Evolutionary conservation across 1,140 invertebrate species (phyloP), one percentile per base, ranked within the genome.

Genomic region (Bombus cullumanus): DNA sequence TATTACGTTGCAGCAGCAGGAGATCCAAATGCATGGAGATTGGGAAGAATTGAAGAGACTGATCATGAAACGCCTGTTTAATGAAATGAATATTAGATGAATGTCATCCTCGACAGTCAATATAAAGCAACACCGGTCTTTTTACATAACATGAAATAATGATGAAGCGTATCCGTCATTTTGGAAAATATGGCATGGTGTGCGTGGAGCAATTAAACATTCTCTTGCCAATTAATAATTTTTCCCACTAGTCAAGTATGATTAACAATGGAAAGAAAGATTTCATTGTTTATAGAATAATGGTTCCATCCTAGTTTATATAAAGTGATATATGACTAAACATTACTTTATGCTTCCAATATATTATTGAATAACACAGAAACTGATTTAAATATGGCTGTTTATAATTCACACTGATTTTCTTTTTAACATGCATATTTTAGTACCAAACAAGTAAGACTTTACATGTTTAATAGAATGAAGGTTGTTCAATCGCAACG

Each of bases 11-110:
- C 95, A 96, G 94, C 96, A 96, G 97, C 97, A 89, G 96, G 96
- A 82, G 97, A 98, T 96, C 97, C 97, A 86, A 97, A 97, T 95
- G 97, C 97, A 86, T 98, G 97, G 97, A 96, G 97, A 89, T 96
- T 98, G 87, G 97, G 97, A 91, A 96, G 97, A 92, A 98, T 98
- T 94, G 97, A 97, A 95, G 97, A 98, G 95, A 96, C 97, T 92
- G 97, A 98, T 93, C 97, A 97, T 91, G 97, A 98, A 94, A 98
- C 97, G 91, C 97, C 97, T 86, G 97, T 98, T 92, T 98, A 96
- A 97, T 81, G 81, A 85, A 90, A 91, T 69, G 84, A 90, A 90
- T 86, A 80, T 85, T 88, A 90, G 62, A 85, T 87, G 86, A 87
- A 87, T 88, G 86, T 91, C 87, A 94, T 93, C 91, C 91, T 92